Percentiles rank a stretch among this genome's conserved stretches.
These are phyloP conservation scores for Torymus auratus DNA, from an alignment of 2,888 invertebrate genomes.

Conservation along the genomic window DNA sequence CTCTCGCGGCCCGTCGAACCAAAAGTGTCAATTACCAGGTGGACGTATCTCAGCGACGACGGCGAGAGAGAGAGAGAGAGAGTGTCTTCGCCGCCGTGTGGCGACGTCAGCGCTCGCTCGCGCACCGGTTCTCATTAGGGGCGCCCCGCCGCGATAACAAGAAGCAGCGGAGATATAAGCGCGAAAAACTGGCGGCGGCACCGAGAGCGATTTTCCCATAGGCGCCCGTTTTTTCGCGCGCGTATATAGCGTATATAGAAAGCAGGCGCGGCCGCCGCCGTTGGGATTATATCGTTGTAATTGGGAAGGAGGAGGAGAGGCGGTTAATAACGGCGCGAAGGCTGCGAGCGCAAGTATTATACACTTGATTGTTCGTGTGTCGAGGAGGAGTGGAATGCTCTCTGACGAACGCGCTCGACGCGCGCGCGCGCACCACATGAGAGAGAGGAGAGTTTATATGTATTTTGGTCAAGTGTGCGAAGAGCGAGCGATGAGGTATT, in stretches of 20 bases:
- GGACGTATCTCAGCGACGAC: not conserved
- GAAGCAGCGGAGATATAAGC: slow-evolving; percentile 24
- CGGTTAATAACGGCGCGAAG: slow-evolving; percentile 23
- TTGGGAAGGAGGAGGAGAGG: slow-evolving; percentile 24
- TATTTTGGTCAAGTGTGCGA: slow-evolving; percentile 21
- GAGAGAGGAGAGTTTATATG: too few relatives aligned
- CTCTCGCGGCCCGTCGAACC: slow-evolving; percentile 5
- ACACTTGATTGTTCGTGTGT: slow-evolving; percentile 14
- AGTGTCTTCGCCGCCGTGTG: too few relatives aligned
- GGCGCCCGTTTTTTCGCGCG: slow-evolving; percentile 27
- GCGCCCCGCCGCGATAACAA: slow-evolving; percentile 42
- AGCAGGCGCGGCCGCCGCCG: not conserved
- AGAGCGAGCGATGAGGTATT: too few relatives aligned
- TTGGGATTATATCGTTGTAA: slow-evolving; percentile 35
- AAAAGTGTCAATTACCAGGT: slow-evolving; percentile 57
- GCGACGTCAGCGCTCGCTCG: too few relatives aligned
- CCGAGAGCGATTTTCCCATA: slow-evolving; percentile 50
- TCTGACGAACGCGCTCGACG: slow-evolving; percentile 4
- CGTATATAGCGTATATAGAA: not conserved
- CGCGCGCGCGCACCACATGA: not conserved
- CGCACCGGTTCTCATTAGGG: slow-evolving; percentile 59
- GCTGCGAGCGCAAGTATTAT: not conserved
- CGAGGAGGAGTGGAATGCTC: not conserved
- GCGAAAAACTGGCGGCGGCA: slow-evolving; percentile 37
- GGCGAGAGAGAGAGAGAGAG: too few relatives aligned